Evolutionary conservation across 2,113 vertebrate species (phyloP), one percentile per base, ranked within the genome.

Genomic region (Heterocephalus glaber): DNA sequence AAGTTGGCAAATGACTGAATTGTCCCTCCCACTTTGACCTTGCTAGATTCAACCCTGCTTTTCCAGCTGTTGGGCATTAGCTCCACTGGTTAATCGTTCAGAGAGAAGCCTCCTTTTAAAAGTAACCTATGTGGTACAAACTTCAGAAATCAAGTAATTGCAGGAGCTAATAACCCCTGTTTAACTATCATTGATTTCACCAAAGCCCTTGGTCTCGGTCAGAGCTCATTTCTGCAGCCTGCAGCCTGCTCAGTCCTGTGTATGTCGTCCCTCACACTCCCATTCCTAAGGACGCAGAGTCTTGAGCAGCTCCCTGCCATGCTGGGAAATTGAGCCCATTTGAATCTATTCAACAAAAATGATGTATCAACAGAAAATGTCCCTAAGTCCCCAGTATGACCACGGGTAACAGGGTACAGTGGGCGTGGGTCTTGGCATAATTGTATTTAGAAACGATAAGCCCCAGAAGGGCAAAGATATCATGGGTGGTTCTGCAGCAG

Each of bases 221-320:
- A 52, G 54, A 90, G 72, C 44, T 90, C 80, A 30, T 44, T 38
- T 63, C 1, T 0, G 54, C 63, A 86, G 79, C 74, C 9, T 3
- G n/a, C 5, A 5, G 63, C 12, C 60, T 2, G 4, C 44, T 38
- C 7, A 20, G 20, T 38, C 30, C n/a, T 35, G 1, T 0, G 0
- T 22, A 0, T 2, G 9, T 76, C 16, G 10, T 30, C 0, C 0
- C 20, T 76, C 22, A 1, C 30, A 1, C 0, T 16, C 60, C 49
- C 0, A 0, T 65, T 49, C 44, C 66, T 5, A 47, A 24, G 56
- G n/a, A 70, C 30, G 13, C 19, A 65, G 60, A 16, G 11, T 47
- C 41, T 1, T 7, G 35, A 77, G 19, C 30, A 83, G 47, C 26
- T n/a, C 41, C 74, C 49, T n/a, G 58, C 16, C 56, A 35, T 7